phyloP scores from a whole-genome alignment of 2,888 invertebrate genomes.

The Cyrtodaria siliqua region DNA sequence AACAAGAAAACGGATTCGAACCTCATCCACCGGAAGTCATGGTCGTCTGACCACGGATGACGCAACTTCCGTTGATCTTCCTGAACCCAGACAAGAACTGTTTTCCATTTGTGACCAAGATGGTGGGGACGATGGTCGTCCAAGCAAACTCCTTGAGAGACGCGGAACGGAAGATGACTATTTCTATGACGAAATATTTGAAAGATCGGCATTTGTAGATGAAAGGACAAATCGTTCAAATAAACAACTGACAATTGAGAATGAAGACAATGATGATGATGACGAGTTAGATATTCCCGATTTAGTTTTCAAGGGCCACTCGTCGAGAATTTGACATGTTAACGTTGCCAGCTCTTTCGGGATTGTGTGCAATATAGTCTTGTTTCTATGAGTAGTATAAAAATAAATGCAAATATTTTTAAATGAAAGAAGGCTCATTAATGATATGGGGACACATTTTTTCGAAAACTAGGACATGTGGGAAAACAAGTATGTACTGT shows the following conservation, averaged over 20 bases:
- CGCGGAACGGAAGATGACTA: slow-evolving; percentile 53
- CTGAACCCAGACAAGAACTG: slow-evolving; percentile 38
- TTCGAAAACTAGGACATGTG: too few relatives aligned
- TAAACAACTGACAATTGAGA: slow-evolving; percentile 48
- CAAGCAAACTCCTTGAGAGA: slow-evolving; percentile 4
- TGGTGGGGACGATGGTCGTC: slow-evolving; percentile 54
- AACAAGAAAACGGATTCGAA: slow-evolving; percentile 6
- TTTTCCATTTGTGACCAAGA: slow-evolving; percentile 67
- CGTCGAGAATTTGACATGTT: too few relatives aligned
- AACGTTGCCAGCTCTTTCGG: too few relatives aligned
- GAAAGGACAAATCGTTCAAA: slow-evolving; percentile 57
- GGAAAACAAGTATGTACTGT: too few relatives aligned
- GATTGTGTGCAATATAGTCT: too few relatives aligned
- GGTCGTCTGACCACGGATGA: slow-evolving; percentile 46
- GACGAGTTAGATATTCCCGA: slow-evolving; percentile 52
- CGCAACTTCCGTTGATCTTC: slow-evolving; percentile 20
- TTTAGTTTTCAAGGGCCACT: slow-evolving; percentile 38
- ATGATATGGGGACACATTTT: too few relatives aligned
- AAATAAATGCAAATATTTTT: too few relatives aligned
- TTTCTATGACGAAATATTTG: slow-evolving; percentile 71
- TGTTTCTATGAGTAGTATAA: too few relatives aligned
- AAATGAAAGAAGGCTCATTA: too few relatives aligned
- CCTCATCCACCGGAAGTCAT: slow-evolving; percentile 36
- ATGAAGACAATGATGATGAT: slow-evolving; percentile 26
- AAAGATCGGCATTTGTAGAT: slow-evolving; percentile 68